Base-by-base conservation (phyloP, 2,888 invertebrate genomes). In the Pteria penguin region DNA sequence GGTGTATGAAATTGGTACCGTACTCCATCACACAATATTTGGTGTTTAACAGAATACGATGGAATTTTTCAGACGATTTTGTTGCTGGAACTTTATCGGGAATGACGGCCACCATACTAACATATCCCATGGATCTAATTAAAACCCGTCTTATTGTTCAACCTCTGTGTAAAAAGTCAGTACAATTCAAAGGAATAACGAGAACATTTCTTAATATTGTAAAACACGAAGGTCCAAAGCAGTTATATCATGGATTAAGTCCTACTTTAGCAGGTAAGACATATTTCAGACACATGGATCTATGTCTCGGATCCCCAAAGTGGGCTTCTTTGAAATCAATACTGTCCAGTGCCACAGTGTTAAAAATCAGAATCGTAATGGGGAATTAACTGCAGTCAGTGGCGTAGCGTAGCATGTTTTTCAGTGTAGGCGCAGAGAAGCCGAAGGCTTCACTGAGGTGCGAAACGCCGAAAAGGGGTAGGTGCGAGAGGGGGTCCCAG, bases 31-130 rank as follows among this genome's bases (percentile, higher is more conserved):
- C 65, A 18, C 73, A 73, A n/a, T 58, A 52, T 60, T 4, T 45
- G 27, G 45, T 60, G 24, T 73, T 52, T 31, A 57, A 60, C 26
- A 55, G 65, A 45, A 29, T 73, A n/a, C 58, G 58, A 61, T 60
- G 67, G 67, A 58, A 45, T 52, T 31, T 73, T 29, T 67, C 60
- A 33, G 73, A 73, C 26, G 73, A 73, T 4, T 61, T 73, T n/a
- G 22, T 22, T 4, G 66, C 73, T 24, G 73, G 67, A 26, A 73
- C 66, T 8, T 29, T 36, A 11, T 58, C 73, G 2, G 73, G 58
- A 11, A 60, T 73, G 29, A 57, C 45, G 4, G 58, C 73, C 5
- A 67, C 73, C 18, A n/a, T 67, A 11, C n/a, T 66, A 1, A 58
- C 66, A 8, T 73, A 73, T 52, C 73, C 73, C 8, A 5, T 73